Base-by-base conservation (phyloP, 1,140 invertebrate species). In the Magallana ariakensis region DNA sequence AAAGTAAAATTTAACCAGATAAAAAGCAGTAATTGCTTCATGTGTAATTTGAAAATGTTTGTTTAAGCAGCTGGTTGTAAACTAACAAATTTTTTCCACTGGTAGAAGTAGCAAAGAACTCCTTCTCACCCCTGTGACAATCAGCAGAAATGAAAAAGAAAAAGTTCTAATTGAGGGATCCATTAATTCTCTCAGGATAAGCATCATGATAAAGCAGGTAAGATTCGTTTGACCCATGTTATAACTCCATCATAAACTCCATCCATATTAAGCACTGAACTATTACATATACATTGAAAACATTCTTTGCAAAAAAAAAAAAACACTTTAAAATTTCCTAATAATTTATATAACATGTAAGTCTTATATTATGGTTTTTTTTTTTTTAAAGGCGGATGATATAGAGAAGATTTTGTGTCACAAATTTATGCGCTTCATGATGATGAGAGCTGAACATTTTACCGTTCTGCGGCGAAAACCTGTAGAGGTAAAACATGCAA, bases 381-480 rank as follows among this genome's bases (percentile, higher is more conserved):
- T 46, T 46, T 46, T 46, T 90, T 88, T 87, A 15, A 91, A 96
- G 94, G 98, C 98, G 4, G 99, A 99, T 96, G 99, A 99, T 95
- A 98, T 99, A 91, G 99, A 99, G 94, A 97, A 98, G 93, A 99
- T 99, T 93, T 95, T 99, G n/a, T 99, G 99, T 95, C 98, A 99
- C 95, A 99, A 99, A 94, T 99, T 99, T 92, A 99, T 98, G 95
- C 95, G 98, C 84, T 99, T 99, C 94, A 99, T 99, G 99, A 99
- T 99, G 97, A 99, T 99, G 97, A 96, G 99, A 92, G 99, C 99
- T 19, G 99, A 99, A 95, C 99, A 98, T 94, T 99, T 99, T 95
- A 96, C 99, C 90, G 97, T 99, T 85, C 95, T 99, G 57, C 95
- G 99, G 90, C 96, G 99, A 92, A 99, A 99, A 95, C 98, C 99